Conservation (phyloP, 2,113 vertebrate species). For the Paramisgurnus dabryanus region DNA sequence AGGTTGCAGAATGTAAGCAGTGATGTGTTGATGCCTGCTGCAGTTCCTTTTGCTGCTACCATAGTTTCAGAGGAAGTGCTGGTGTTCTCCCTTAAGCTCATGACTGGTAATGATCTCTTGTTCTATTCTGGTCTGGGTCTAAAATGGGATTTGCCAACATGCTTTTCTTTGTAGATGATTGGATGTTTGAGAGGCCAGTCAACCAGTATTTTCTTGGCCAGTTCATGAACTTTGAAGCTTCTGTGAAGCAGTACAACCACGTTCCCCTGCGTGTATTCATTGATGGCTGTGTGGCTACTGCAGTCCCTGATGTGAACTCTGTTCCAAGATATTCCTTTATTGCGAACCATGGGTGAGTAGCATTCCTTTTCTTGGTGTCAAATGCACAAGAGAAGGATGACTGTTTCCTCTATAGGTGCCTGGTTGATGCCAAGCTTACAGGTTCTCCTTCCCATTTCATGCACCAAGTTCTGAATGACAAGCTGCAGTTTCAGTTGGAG, state of each 20-base stretch:
- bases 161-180: not conserved
- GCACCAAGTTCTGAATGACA: constrained; percentile 21
- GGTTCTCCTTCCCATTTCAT: constrained; percentile 34
- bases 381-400: no score
- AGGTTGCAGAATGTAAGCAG: constrained; percentile 60
- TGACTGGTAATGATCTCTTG: not conserved
- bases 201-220: constrained; percentile 30
- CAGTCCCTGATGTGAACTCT: constrained; percentile 22
- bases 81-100: not conserved
- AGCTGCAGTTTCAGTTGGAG: constrained; percentile 39
- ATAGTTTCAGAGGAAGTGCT: not conserved
- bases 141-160: not conserved
- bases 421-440: constrained; percentile 34
- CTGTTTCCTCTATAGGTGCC: constrained; percentile 36
- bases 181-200: constrained; percentile 7
- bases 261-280: constrained; percentile 61
- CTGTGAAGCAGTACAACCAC: constrained; percentile 55
- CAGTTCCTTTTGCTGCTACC: constrained; percentile 45
- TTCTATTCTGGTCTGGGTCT: not conserved
- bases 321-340: constrained; percentile 33
- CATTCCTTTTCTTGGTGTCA: not conserved
- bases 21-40: constrained; percentile 53
- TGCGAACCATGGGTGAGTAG: constrained; percentile 40
- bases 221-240: constrained; percentile 30
- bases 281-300: constrained; percentile 67